A percentile compares a stretch with the other conserved stretches of the same genome.
These are phyloP conservation scores for Coracopsis vasa DNA, from an alignment of 2,113 vertebrate genomes.

Conservation along the genomic window DNA sequence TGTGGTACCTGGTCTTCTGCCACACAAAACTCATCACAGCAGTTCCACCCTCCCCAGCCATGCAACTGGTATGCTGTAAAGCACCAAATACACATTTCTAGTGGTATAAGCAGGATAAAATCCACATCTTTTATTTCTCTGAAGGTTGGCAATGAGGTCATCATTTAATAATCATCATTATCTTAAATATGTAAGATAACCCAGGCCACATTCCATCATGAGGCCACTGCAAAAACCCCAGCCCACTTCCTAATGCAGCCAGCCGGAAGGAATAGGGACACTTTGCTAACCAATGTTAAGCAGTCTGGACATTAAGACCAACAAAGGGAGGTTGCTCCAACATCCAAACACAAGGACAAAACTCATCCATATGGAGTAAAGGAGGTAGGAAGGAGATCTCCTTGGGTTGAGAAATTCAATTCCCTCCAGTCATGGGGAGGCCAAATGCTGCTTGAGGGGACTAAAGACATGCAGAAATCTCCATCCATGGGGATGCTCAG, in stretches of 20 bases:
- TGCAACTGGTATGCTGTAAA: not conserved
- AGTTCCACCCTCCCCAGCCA: not conserved
- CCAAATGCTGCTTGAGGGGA: not conserved
- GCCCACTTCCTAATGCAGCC: not conserved
- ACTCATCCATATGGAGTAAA: not conserved
- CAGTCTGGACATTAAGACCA: not conserved
- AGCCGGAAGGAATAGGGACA: not conserved
- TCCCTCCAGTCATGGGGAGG: not conserved
- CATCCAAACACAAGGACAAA: not conserved
- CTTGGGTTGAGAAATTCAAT: not conserved
- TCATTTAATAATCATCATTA: not conserved
- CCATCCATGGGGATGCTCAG: not conserved
- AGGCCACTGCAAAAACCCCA: not conserved
- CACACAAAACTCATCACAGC: not conserved
- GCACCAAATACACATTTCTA: rapidly evolving
- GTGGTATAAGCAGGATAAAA: not conserved
- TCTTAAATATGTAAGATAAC: not conserved
- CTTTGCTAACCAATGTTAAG: not conserved
- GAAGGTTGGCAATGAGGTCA: not conserved
- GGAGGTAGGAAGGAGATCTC: not conserved
- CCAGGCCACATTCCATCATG: not conserved
- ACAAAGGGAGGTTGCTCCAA: not conserved
- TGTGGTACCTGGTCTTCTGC: not conserved
- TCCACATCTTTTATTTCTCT: rapidly evolving
- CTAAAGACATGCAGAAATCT: not conserved